Percentiles rank a stretch among this genome's conserved stretches.
Conservation (phyloP, 2,113 vertebrate species). For the Maccullochella peelii region DNA sequence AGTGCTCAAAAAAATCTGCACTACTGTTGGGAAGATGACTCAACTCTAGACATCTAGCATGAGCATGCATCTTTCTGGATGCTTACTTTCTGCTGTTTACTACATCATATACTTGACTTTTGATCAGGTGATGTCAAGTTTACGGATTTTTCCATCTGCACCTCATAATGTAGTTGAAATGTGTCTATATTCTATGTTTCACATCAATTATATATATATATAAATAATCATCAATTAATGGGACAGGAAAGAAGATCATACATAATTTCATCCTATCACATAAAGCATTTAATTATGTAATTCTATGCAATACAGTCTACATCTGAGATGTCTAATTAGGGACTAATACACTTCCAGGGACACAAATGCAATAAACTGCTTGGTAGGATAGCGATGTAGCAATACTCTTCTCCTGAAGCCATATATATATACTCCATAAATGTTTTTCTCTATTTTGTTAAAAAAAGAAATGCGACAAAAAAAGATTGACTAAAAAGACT, state of each 20-base stretch:
- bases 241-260: no score
- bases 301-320: no score
- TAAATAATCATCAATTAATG: no score
- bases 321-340: neutral
- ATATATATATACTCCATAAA: no score
- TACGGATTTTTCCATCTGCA: neutral
- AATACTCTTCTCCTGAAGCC: neutral
- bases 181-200: neutral
- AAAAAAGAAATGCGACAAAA: no score
- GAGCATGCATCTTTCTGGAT: no score
- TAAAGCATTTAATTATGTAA: neutral
- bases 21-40: neutral
- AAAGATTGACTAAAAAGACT: no score
- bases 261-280: neutral
- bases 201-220: neutral
- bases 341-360: neutral
- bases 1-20: neutral
- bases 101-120: neutral
- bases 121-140: neutral
- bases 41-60: no score
- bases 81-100: neutral
- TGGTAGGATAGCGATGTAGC: no score
- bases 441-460: no score
- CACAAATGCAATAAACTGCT: neutral
- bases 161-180: neutral